Evolutionary conservation across 2,113 vertebrate genomes (phyloP), one percentile per base, ranked within the genome.

Genomic region (Actenoides lindsayi): DNA sequence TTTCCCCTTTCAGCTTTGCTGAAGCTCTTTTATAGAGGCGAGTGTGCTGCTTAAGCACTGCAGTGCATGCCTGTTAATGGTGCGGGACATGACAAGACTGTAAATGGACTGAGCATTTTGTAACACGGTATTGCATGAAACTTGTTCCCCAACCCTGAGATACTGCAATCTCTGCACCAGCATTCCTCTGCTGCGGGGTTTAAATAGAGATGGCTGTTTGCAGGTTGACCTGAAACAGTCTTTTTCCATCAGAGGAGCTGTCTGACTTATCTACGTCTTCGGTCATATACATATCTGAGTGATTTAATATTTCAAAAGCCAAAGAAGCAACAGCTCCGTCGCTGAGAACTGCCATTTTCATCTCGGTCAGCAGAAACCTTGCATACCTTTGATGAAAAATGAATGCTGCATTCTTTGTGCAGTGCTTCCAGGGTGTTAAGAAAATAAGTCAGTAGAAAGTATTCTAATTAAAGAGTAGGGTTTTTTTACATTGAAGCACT

Each of bases 201-300:
- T 84, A 84, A 78, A 31, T 39, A 67, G 77, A 68, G 57, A 25
- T 64, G 82, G 42, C 78, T 78, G 33, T 91, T 48, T 91, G 73
- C 81, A 84, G 53, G 39, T 37, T 96, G 96, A 87, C 93, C 96
- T 96, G 81, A 81, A 97, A 96, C 93, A 94, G 94, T 96, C 94
- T 89, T 57, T 48, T 91, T 71, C 48, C 62, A 89, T 95, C 89
- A 76, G 65, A 82, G 62, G 18, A 85, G 74, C 84, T 94, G 77
- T 74, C 80, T 93, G 93, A 57, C 48, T 86, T 75, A 68, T 11
- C 71, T 87, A 0, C 0, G 4, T 74, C 30, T 78, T 89, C 44
- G 62, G 53, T 87, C 62, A 14, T 27, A 13, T 19, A 51, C 1
- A 0, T 75, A 64, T 75, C 80, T n/a, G 41, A 75, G 74, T 12